Conservation (phyloP, 2,797 vertebrate genomes). For the Fistularia tabacaria region DNA sequence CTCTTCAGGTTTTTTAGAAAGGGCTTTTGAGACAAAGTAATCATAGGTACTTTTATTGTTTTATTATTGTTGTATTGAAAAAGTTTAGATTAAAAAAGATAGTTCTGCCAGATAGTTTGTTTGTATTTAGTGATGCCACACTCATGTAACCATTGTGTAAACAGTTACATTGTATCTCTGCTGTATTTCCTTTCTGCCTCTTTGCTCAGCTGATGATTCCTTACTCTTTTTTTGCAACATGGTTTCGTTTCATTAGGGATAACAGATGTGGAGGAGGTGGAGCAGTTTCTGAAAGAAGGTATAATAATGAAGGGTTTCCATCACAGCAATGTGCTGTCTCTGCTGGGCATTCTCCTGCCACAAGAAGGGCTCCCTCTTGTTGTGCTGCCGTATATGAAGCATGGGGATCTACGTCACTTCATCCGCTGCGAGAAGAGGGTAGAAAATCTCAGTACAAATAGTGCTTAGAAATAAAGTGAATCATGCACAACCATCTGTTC, state of each 20-base stretch:
- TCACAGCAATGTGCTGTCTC: slow-evolving; percentile 88
- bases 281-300: slow-evolving; percentile 93
- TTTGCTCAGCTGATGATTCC: slow-evolving; percentile 3
- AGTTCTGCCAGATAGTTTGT: too few species aligned
- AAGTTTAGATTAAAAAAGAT: too few species aligned
- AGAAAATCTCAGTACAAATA: slow-evolving; percentile 25
- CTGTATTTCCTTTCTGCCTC: not conserved
- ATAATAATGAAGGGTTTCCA: slow-evolving; percentile 96
- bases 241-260: slow-evolving; percentile 77
- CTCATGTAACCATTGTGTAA: too few species aligned
- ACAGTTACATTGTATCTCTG: too few species aligned
- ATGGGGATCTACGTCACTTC: slow-evolving; percentile 92
- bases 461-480: not conserved
- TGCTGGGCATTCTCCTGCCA: slow-evolving; percentile 89
- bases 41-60: too few species aligned
- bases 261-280: slow-evolving; percentile 93
- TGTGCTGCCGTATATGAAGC: slow-evolving; percentile 94
- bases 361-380: slow-evolving; percentile 86
- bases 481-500: not conserved
- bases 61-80: too few species aligned
- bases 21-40: too few species aligned
- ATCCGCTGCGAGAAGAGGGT: slow-evolving; percentile 89
- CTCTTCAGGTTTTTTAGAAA: too few species aligned
- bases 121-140: too few species aligned
- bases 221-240: slow-evolving; percentile 2